Percentiles rank a stretch among this genome's conserved stretches.
Conservation (phyloP, 2,797 vertebrate genomes). For the Pampus argenteus region DNA sequence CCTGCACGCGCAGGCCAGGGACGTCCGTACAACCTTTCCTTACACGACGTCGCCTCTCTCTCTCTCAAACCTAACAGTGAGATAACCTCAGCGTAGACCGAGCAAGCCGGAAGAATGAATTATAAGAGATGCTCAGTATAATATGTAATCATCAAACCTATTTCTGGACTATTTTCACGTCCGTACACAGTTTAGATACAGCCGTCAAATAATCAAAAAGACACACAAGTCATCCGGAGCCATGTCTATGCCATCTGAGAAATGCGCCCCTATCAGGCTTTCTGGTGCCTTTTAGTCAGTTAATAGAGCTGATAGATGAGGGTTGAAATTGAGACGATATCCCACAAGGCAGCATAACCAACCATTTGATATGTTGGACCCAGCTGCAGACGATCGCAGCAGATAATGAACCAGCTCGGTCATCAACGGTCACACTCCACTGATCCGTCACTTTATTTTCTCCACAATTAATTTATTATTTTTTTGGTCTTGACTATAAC, state of each 20-base stretch:
- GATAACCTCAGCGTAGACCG: constrained; percentile 2
- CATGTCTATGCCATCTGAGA: constrained; percentile 38
- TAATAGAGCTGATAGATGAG: constrained; percentile 57
- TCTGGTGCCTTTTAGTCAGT: constrained; percentile 44
- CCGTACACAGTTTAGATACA: constrained; percentile 23
- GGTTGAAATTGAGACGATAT: constrained; percentile 48
- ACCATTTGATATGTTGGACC: constrained; percentile 31
- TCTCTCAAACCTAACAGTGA: constrained; percentile 12
- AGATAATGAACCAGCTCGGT: constrained; percentile 9
- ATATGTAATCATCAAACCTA: constrained; percentile 48
- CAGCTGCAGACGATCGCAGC: constrained; percentile 20
- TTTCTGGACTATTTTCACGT: constrained; percentile 28
- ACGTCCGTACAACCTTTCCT: constrained; percentile 40
- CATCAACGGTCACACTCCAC: not conserved
- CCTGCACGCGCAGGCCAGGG: constrained; percentile 20
- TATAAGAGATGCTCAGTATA: constrained; percentile 24
- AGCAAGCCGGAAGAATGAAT: constrained; percentile 21
- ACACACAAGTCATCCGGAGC: constrained; percentile 40
- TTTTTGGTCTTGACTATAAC: too few species aligned
- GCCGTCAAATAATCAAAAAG: constrained; percentile 19
- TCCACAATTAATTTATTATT: not conserved
- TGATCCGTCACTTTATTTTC: not conserved
- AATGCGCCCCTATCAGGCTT: constrained; percentile 26
- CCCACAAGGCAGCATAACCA: constrained; percentile 34
- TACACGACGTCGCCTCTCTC: constrained; percentile 15